Conservation (phyloP, 2,113 vertebrate species). For the Silurus asotus region DNA sequence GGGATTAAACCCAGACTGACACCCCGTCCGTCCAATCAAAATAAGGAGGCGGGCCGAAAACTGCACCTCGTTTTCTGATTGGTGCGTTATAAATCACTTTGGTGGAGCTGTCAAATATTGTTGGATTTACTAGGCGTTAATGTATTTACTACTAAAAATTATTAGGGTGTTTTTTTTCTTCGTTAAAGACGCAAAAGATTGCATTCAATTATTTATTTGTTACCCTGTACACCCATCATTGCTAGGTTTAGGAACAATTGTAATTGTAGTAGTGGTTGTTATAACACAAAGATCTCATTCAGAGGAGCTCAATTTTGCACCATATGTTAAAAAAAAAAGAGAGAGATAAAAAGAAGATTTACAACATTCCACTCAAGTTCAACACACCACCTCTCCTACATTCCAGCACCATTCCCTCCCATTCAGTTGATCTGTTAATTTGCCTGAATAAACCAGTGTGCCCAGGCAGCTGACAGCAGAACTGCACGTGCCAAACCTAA, state of each 20-base stretch:
- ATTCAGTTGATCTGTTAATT: slow-evolving; percentile 25
- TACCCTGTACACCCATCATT: background rate
- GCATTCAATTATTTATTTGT: background rate
- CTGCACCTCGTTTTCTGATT: slow-evolving; percentile 48
- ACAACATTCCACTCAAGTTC: slow-evolving; percentile 1
- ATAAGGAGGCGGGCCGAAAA: slow-evolving; percentile 54
- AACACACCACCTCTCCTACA: slow-evolving; percentile 18
- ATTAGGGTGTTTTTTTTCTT: background rate
- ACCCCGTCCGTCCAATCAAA: slow-evolving; percentile 50
- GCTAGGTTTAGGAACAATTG: background rate
- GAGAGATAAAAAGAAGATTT: background rate
- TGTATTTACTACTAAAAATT: background rate
- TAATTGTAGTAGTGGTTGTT: background rate
- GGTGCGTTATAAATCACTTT: slow-evolving; percentile 26
- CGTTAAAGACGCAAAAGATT: background rate
- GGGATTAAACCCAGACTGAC: slow-evolving; percentile 62
- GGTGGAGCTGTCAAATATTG: background rate
- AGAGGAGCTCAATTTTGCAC: background rate
- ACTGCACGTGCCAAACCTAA: slow-evolving; percentile 4
- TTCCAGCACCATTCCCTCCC: slow-evolving; percentile 14
- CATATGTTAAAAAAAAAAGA: background rate
- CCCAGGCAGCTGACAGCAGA: slow-evolving; percentile 34
- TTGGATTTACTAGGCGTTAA: background rate
- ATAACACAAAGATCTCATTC: background rate
- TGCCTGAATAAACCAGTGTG: slow-evolving; percentile 36